phyloP scores from a whole-genome alignment of 2,888 invertebrate species.

The Pollenia griseotomentosa region DNA sequence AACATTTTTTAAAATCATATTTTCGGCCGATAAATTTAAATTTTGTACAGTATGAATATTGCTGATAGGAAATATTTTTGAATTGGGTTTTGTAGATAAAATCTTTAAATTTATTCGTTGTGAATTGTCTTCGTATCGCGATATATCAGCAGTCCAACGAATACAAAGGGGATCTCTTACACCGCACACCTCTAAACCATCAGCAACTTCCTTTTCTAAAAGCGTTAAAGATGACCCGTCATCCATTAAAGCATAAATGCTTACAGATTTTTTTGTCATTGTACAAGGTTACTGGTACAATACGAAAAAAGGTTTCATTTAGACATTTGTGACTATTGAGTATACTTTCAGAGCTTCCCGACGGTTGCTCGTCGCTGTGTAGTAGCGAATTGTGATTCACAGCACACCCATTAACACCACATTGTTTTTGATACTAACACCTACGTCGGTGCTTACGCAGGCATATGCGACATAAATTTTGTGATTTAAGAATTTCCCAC shows the following conservation, averaged over 20 bases:
- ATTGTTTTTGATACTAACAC: constrained; percentile 11
- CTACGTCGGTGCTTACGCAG: constrained; percentile 18
- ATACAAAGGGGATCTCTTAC: constrained; percentile 43
- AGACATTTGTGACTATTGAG: constrained; percentile 20
- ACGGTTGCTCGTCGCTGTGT: constrained; percentile 2
- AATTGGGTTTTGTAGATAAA: not conserved
- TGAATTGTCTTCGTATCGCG: not conserved
- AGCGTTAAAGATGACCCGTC: constrained; percentile 51
- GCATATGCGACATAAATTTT: constrained; percentile 26
- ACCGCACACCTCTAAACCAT: constrained; percentile 11
- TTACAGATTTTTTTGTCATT: constrained; percentile 25
- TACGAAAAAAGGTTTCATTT: constrained; percentile 28
- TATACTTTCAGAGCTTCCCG: not conserved
- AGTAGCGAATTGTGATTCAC: constrained; percentile 20
- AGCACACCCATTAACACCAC: constrained; percentile 9
- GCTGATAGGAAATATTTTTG: constrained; percentile 3
- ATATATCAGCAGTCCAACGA: constrained; percentile 46
- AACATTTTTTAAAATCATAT: constrained; percentile 29
- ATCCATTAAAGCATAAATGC: constrained; percentile 41
- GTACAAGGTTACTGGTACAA: constrained; percentile 34
- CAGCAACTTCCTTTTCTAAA: constrained; percentile 41
- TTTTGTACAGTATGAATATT: constrained; percentile 39
- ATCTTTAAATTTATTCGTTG: constrained; percentile 11
- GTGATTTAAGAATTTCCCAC: constrained; percentile 16
- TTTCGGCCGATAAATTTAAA: constrained; percentile 22